These are phyloP conservation scores for Leuctra nigra DNA, from an alignment of 2,888 invertebrate species.

Conservation along the genomic window DNA sequence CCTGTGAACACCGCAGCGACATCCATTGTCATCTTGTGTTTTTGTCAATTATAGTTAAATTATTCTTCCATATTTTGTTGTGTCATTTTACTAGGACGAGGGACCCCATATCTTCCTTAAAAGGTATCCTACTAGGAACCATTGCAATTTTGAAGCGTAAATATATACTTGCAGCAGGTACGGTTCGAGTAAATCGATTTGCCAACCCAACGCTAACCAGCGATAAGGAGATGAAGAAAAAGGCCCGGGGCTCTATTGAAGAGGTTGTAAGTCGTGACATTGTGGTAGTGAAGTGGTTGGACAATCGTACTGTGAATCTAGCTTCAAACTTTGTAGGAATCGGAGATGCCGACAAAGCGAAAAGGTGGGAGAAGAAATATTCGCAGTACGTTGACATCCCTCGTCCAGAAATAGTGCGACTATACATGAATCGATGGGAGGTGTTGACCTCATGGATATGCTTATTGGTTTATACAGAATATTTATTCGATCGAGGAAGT, in stretches of 20 bases:
- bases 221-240: conserved; percentile 24
- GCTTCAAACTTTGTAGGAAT: conserved; percentile 33
- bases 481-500: conserved; percentile 25
- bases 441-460: conserved; percentile 3
- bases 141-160: conserved; percentile 18
- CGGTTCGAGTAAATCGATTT: conserved; percentile 19
- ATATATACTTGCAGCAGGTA: conserved; percentile 18
- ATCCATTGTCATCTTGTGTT: too few relatives aligned
- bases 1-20: too few relatives aligned
- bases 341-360: conserved; percentile 28
- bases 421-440: neutral
- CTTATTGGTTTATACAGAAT: conserved; percentile 20
- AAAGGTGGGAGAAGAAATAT: conserved; percentile 30
- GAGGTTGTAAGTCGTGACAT: conserved; percentile 27
- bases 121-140: too few relatives aligned
- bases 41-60: too few relatives aligned
- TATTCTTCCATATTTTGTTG: too few relatives aligned
- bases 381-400: conserved; percentile 29
- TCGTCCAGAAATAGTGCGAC: conserved; percentile 31
- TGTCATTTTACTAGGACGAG: too few relatives aligned
- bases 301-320: conserved; percentile 33
- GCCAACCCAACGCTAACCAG: conserved; percentile 19
- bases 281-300: conserved; percentile 32
- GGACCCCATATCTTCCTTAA: too few relatives aligned
- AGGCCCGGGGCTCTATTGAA: conserved; percentile 23